A percentile compares a stretch with the other conserved stretches of the same genome.
phyloP scores from a whole-genome alignment of 35 echinoderm and acorn worm genomes.

The Patiria miniata region DNA sequence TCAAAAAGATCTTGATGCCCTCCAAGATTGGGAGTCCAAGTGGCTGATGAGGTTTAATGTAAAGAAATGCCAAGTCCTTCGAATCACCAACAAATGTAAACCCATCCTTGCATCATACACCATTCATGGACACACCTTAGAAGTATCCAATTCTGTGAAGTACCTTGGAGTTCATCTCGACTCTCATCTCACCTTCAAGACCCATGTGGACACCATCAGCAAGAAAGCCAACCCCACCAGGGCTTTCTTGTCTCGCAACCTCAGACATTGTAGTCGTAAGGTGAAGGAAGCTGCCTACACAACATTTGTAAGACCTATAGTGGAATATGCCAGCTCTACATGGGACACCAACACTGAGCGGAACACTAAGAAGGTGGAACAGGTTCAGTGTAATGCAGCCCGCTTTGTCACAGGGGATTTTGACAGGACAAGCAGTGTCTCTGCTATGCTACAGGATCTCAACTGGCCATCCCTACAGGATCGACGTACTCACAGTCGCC shows the following conservation, averaged over 20 bases:
- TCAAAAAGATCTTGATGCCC: conserved; percentile 46
- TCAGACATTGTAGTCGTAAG: conserved; percentile 14
- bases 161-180: conserved; percentile 40
- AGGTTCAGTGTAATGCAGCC: neutral
- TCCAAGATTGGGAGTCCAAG: conserved; percentile 36
- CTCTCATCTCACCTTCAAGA: conserved; percentile 42
- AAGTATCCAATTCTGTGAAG: conserved; percentile 25
- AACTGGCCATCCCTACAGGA: conserved; percentile 22
- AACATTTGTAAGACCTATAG: neutral
- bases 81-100: conserved; percentile 22
- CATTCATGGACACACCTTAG: too few species aligned
- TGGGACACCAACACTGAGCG: too few species aligned
- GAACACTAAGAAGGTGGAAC: conserved; percentile 24
- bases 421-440: conserved; percentile 20
- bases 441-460: conserved; percentile 6
- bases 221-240: conserved; percentile 51
- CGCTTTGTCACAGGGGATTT: conserved; percentile 15
- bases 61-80: conserved; percentile 30
- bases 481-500: neutral
- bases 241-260: conserved; percentile 28
- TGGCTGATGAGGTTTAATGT: conserved; percentile 58
- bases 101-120: too few species aligned
- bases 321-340: too few species aligned
- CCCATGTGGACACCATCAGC: conserved; percentile 1
- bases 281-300: neutral